Evolutionary conservation across 2,888 invertebrate genomes (phyloP).

Genomic region (Drosophila anomalata): DNA sequence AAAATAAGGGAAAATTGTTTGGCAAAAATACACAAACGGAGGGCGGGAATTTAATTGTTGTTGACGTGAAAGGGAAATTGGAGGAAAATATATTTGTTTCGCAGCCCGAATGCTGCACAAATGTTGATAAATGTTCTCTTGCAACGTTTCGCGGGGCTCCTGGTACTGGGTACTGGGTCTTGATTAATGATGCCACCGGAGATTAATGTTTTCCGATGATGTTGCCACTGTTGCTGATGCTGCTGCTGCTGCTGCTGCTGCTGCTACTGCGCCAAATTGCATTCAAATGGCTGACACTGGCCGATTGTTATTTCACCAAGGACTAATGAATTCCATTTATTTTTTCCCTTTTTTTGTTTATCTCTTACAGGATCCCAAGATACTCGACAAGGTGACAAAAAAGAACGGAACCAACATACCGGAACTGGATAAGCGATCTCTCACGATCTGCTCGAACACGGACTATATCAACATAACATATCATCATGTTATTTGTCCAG

Average conservation of each 20-base stretch:
- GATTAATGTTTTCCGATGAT: constrained; percentile 61
- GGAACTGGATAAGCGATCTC: constrained; percentile 94
- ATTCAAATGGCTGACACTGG: constrained; percentile 29
- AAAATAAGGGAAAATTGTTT: not conserved
- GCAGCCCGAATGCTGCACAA: constrained; percentile 60
- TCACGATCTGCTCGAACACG: constrained; percentile 98
- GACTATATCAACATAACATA: constrained; percentile 99
- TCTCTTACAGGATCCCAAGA: constrained; percentile 89
- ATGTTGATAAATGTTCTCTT: constrained; percentile 68
- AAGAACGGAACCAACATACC: constrained; percentile 89
- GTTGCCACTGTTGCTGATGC: constrained; percentile 19
- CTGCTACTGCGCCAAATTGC: constrained; percentile 52
- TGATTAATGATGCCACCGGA: constrained; percentile 69
- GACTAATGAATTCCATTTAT: constrained; percentile 11
- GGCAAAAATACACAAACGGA: constrained; percentile 4
- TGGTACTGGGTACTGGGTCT: constrained; percentile 21
- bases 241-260: constrained; percentile 10
- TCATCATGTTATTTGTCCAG: constrained; percentile 97
- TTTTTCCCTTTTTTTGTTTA: constrained; percentile 4
- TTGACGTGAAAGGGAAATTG: constrained; percentile 16
- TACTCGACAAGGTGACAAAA: constrained; percentile 89
- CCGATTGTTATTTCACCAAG: not conserved
- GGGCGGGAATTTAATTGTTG: constrained; percentile 26
- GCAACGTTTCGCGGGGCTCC: constrained; percentile 5
- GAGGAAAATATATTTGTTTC: constrained; percentile 57